These are phyloP conservation scores for Ascaphus truei DNA, from an alignment of 2,113 vertebrate species.

Conservation along the genomic window DNA sequence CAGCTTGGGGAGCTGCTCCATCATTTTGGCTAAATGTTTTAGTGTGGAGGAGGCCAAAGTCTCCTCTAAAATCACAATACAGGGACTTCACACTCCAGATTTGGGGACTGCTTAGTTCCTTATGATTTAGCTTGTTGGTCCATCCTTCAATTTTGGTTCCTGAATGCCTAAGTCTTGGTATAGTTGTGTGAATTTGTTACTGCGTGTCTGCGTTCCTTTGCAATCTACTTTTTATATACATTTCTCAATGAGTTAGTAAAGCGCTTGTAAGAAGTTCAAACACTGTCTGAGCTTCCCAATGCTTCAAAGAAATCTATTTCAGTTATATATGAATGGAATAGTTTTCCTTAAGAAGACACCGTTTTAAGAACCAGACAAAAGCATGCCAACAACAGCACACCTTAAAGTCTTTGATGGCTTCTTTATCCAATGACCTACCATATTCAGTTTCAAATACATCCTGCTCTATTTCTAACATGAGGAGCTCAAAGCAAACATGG, in stretches of 20 bases:
- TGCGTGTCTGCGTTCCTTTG: background rate
- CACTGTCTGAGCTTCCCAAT: background rate
- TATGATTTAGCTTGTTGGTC: too few relatives aligned
- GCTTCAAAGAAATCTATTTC: constrained; percentile 24
- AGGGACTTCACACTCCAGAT: too few relatives aligned
- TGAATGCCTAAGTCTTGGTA: too few relatives aligned
- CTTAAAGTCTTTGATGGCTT: constrained; percentile 7
- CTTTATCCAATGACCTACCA: background rate
- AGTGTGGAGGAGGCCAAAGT: too few relatives aligned
- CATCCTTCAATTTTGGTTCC: too few relatives aligned
- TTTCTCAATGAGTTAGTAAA: constrained; percentile 14
- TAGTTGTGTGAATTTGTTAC: too few relatives aligned
- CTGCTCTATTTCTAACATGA: background rate
- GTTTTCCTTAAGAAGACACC: background rate
- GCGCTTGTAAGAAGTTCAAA: background rate
- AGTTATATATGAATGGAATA: constrained; percentile 10
- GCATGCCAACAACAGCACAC: background rate
- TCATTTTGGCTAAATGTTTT: too few relatives aligned
- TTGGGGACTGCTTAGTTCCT: too few relatives aligned
- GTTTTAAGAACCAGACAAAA: background rate
- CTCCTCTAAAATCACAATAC: too few relatives aligned
- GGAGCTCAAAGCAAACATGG: background rate
- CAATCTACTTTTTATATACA: constrained; percentile 6
- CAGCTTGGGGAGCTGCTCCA: too few relatives aligned
- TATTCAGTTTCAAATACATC: background rate